Evolutionary conservation across 2,113 vertebrate genomes (phyloP), one percentile per base, ranked within the genome.

Genomic region (Sclerurus mexicanus): DNA sequence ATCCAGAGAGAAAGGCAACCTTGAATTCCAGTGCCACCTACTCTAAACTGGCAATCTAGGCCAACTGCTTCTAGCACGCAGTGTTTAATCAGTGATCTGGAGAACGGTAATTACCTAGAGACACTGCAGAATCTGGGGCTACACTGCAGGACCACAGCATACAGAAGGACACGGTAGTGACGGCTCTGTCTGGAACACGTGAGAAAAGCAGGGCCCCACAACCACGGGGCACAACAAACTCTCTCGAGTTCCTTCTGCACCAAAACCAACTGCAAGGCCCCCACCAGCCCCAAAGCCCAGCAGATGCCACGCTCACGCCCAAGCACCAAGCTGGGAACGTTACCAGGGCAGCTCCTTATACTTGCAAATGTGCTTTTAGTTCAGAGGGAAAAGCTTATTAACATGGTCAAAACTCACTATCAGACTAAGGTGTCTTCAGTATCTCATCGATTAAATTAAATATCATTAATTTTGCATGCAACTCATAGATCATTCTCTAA

Each of bases 391-490:
- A 83, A 84, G 66, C 78, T 42, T 28, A 79, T 60, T 44, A 78
- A 60, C 47, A 19, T 7, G 62, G 74, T 60, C 66, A 91, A 76
- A 95, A 89, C 55, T 66, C 63, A n/a, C 37, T 74, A 63, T 52
- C n/a, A 87, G 58, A 64, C 49, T 50, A 47, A 75, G 80, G 64
- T 93, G 64, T 25, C 86, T 76, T 76, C 40, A 52, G 85, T 88
- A 84, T 22, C 84, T 77, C 90, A 84, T 77, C 2, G 4, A 96
- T 93, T 96, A 91, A 92, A 94, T 95, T 86, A 90, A 92, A 75
- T 71, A 80, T 22, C 89, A 93, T 96, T 94, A 97, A 94, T 92
- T 95, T 75, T 92, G 80, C 39, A 90, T 81, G 72, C 76, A 89
- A 81, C 53, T 86, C 73, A 6, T 95, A 81, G 49, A 95, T 94